These are phyloP conservation scores for Tympanoctomys barrerae DNA, from an alignment of 2,797 vertebrate genomes.

Conservation along the genomic window DNA sequence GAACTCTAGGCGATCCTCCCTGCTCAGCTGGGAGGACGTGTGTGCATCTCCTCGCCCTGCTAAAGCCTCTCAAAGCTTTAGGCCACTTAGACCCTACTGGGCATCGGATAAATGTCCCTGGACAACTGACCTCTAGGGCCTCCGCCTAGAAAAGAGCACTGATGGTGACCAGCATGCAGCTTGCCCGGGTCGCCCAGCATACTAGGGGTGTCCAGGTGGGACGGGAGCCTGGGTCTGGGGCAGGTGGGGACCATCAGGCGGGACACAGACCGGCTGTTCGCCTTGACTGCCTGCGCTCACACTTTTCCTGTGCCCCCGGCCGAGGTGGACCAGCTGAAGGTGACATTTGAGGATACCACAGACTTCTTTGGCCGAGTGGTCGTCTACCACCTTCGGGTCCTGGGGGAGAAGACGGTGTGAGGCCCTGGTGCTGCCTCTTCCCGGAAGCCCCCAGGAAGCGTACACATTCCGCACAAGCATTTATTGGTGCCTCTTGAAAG, in stretches of 20 bases:
- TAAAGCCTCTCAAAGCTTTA: neutral
- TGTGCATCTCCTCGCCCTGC: neutral
- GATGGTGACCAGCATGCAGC: neutral
- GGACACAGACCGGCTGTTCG: conserved; percentile 17
- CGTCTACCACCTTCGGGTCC: conserved; percentile 94
- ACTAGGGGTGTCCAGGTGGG: neutral
- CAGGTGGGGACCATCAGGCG: neutral
- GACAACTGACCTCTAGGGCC: accelerated
- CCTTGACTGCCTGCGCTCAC: conserved; percentile 92
- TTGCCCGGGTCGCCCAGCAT: neutral
- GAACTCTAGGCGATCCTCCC: neutral
- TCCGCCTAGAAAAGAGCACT: neutral
- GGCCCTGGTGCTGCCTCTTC: neutral
- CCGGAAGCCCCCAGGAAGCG: conserved; percentile 79
- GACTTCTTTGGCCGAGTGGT: conserved; percentile 98
- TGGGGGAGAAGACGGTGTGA: conserved; percentile 91
- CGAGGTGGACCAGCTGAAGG: conserved; percentile 92
- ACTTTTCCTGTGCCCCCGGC: conserved; percentile 93
- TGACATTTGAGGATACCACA: conserved; percentile 94
- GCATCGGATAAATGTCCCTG: neutral
- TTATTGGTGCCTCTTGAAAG: conserved; percentile 68
- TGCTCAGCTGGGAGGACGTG: neutral
- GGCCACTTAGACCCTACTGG: too few relatives aligned
- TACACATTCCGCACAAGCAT: conserved; percentile 58
- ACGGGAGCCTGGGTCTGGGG: neutral